Conservation (phyloP, 2,113 vertebrate species). For the Pionites leucogaster region DNA sequence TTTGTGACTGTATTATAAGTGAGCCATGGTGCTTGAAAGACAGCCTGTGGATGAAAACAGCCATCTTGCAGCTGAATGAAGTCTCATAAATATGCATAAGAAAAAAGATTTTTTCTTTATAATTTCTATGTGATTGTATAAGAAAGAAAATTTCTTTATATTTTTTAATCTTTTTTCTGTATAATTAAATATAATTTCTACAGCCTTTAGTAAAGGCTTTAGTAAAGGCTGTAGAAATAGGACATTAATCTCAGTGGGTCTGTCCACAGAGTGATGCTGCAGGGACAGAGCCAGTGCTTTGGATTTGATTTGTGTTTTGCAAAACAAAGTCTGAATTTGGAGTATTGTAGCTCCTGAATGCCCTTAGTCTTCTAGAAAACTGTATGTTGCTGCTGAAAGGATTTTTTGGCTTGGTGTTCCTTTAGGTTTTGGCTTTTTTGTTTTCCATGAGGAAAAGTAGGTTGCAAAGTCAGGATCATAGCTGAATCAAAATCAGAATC, state of each 20-base stretch:
- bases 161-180: background rate
- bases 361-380: background rate
- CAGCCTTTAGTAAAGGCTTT: background rate
- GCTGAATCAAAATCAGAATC: background rate
- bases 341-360: background rate
- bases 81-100: background rate
- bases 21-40: background rate
- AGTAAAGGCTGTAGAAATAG: background rate
- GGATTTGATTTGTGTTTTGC: background rate
- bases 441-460: background rate
- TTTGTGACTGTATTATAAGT: background rate
- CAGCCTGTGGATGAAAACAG: background rate
- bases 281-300: background rate
- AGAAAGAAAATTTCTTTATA: background rate
- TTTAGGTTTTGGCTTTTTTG: background rate
- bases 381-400: background rate
- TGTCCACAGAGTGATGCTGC: background rate
- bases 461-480: background rate
- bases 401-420: background rate
- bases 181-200: background rate
- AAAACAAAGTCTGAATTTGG: background rate
- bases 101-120: background rate
- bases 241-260: background rate
- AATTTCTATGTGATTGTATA: background rate
- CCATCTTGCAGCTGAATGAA: background rate